Percentiles rank a stretch among this genome's conserved stretches.
phyloP scores from a whole-genome alignment of 2,797 vertebrate species.

The Mus minutoides region DNA sequence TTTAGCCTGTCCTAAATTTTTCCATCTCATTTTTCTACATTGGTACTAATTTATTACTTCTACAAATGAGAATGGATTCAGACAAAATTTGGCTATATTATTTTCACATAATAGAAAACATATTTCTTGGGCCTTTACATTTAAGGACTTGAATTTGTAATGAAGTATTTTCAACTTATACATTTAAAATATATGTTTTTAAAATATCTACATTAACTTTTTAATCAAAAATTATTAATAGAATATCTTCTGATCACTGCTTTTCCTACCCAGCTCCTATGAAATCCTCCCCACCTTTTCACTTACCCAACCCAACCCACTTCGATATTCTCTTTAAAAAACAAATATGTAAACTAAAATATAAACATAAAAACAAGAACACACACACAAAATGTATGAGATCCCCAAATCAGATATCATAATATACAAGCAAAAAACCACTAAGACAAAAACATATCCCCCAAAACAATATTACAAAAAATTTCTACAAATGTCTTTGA shows the following conservation, averaged over 20 bases:
- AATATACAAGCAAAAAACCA: neutral
- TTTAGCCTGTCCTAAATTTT: constrained; percentile 39
- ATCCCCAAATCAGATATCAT: neutral
- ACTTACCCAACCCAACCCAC: too few relatives aligned
- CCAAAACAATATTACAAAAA: neutral
- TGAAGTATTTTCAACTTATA: constrained; percentile 28
- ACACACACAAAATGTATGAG: neutral
- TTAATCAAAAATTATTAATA: neutral
- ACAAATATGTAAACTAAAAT: neutral
- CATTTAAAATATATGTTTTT: constrained; percentile 13
- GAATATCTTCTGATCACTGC: neutral
- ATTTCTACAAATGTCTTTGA: neutral
- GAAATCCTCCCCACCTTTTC: neutral
- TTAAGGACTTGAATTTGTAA: constrained; percentile 52
- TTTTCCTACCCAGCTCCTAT: neutral
- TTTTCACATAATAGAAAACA: constrained; percentile 55
- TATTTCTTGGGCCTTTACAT: constrained; percentile 33
- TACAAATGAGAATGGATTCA: constrained; percentile 37
- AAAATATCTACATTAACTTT: constrained; percentile 24
- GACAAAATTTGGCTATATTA: constrained; percentile 15
- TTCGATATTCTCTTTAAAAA: neutral
- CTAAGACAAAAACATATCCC: neutral
- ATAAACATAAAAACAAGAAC: neutral
- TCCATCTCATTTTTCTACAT: constrained; percentile 67
- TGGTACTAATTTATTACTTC: constrained; percentile 47